phyloP scores from a whole-genome alignment of 2,797 vertebrate species.

The Rhynchotus rufescens region DNA sequence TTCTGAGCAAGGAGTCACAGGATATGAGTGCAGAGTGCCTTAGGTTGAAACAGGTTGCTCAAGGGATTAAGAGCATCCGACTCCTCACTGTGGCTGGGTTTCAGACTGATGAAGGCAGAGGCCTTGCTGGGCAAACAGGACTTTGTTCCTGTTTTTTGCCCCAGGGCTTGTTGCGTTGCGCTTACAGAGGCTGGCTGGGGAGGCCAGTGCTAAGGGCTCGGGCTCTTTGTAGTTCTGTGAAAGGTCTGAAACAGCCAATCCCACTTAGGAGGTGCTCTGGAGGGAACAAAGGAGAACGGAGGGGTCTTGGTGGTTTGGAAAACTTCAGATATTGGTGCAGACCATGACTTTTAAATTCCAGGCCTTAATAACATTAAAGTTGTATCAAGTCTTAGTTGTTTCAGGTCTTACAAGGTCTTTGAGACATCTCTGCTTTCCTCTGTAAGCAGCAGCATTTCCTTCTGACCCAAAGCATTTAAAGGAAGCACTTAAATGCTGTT shows the following conservation, averaged over 20 bases:
- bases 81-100: background rate
- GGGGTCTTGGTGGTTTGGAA: background rate
- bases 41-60: background rate
- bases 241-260: background rate
- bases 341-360: background rate
- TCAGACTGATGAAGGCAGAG: background rate
- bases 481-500: background rate
- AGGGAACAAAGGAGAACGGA: background rate
- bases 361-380: background rate
- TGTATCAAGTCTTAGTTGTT: background rate
- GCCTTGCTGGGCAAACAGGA: background rate
- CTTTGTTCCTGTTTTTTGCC: background rate
- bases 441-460: background rate
- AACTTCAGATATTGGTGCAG: background rate
- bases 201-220: background rate
- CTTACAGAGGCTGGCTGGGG: background rate
- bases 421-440: background rate
- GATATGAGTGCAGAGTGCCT: background rate
- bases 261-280: rapidly evolving
- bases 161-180: background rate
- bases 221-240: background rate
- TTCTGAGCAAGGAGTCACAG: background rate
- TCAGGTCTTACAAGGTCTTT: background rate
- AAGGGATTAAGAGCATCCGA: background rate
- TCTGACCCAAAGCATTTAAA: background rate